A percentile compares a stretch with the other conserved stretches of the same genome.
phyloP scores from a whole-genome alignment of 2,113 vertebrate genomes.

The Microcebus lehilahytsara region DNA sequence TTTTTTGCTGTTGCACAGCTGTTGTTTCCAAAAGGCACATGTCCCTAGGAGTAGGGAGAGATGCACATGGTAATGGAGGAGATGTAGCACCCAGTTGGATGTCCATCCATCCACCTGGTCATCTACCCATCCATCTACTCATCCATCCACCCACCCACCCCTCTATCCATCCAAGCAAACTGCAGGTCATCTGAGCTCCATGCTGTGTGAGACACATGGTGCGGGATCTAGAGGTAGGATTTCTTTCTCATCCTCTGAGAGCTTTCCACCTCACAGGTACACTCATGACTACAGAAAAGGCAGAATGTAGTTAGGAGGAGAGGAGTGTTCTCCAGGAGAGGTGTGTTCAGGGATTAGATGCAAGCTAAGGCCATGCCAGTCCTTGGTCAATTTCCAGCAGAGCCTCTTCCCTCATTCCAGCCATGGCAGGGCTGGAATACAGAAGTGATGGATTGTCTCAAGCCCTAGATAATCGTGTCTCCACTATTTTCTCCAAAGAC shows the following conservation, averaged over 20 bases:
- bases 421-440: not conserved
- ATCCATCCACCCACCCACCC: not conserved
- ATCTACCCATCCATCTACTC: accelerated
- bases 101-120: not conserved
- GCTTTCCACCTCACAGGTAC: not conserved
- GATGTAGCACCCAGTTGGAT: not conserved
- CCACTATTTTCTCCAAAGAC: conserved; percentile 13
- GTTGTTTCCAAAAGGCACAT: not conserved
- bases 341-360: not conserved
- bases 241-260: not conserved
- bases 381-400: not conserved
- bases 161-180: not conserved
- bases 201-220: not conserved
- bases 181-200: conserved; percentile 8
- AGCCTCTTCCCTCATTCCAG: not conserved
- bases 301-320: not conserved
- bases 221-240: not conserved
- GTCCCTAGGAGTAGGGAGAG: not conserved
- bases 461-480: not conserved
- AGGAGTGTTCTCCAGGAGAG: not conserved
- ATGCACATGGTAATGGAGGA: not conserved
- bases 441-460: not conserved
- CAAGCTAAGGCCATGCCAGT: not conserved
- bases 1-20: not conserved
- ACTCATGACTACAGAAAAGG: conserved; percentile 9